Evolutionary conservation across 2,888 invertebrate genomes (phyloP), one percentile per base, ranked within the genome.

Genomic region (Catocala nupta): DNA sequence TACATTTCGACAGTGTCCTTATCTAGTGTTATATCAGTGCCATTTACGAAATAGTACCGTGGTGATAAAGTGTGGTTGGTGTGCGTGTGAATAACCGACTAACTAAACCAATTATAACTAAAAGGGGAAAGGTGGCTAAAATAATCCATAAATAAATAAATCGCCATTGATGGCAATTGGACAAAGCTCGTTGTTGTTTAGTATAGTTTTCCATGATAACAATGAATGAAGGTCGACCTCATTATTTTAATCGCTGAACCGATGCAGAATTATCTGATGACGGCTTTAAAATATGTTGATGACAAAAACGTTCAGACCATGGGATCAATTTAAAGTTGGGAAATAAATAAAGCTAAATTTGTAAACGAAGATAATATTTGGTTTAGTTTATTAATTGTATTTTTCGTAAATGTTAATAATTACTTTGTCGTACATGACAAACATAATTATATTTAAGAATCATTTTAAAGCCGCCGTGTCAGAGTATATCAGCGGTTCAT

Each of bases 21-120:
- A 75, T 81, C 80, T 80, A 81, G 80, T 76, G 75, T 77, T 77
- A 81, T 72, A 81, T 81, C 81, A 83, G 88, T 89, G 90, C 85
- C 73, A 78, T 81, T 82, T 71, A 72, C 70, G 73, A 71, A 74
- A 75, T 75, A 73, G 71, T 80, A 76, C 76, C 77, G 78, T 86
- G 78, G 81, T 88, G 89, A 89, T 89, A 90, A 90, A 91, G 84
- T 92, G 92, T 93, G 92, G 92, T 93, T 90, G 88, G 82, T 81
- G 91, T 92, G 92, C 90, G 88, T 89, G 88, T 89, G 84, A 69
- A 70, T 83, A 77, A 87, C 87, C 85, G 81, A 84, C 85, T 87
- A 90, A 89, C 83, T 88, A 90, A 90, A 89, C 86, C 84, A 87
- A 39, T 83, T 81, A 84, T 65, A 75, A 83, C 78, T 78, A 81